A percentile compares a stretch with the other conserved stretches of the same genome.
phyloP scores from a whole-genome alignment of 1,140 invertebrate genomes.

The Zaprionus nigranus region DNA sequence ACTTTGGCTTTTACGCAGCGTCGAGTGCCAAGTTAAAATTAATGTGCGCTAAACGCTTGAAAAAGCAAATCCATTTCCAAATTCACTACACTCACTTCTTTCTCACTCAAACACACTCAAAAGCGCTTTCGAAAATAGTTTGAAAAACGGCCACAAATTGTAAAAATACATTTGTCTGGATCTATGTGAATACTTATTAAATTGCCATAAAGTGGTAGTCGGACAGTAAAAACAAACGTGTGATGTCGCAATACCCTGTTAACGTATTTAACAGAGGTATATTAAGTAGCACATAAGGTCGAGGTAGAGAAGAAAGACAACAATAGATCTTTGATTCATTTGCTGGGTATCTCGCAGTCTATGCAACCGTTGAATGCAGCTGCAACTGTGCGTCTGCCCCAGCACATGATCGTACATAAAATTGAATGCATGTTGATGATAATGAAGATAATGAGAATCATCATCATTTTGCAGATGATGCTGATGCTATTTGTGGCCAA shows the following conservation, averaged over 20 bases:
- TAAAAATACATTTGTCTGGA: conserved; percentile 71
- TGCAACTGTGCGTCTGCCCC: conserved; percentile 12
- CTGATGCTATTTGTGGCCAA: conserved; percentile 66
- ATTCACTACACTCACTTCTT: background rate
- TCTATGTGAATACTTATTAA: conserved; percentile 62
- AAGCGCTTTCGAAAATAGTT: conserved; percentile 44
- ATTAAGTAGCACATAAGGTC: background rate
- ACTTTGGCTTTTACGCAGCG: conserved; percentile 23
- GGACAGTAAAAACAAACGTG: conserved; percentile 11
- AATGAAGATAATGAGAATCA: conserved; percentile 18
- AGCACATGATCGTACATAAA: conserved; percentile 14
- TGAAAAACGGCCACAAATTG: conserved; percentile 36
- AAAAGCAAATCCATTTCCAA: conserved; percentile 19
- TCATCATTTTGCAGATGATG: conserved; percentile 9
- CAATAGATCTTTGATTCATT: conserved; percentile 1
- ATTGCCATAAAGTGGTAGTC: conserved; percentile 65
- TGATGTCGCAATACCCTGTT: background rate
- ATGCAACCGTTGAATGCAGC: background rate
- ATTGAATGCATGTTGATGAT: background rate
- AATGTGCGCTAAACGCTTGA: conserved; percentile 57
- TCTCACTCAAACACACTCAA: background rate
- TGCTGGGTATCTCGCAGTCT: background rate
- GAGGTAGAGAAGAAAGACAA: background rate
- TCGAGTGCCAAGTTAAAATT: conserved; percentile 60
- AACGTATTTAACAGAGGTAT: background rate